Evolutionary conservation across 2,113 vertebrate species (phyloP).

Genomic region (Danio rerio): GRCz12tu NC_133184.1:44138001-44138500

Average conservation of each 20-base stretch:
- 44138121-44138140: conserved; percentile 3
- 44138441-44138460: conserved; percentile 8
- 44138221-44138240: conserved; percentile 55
- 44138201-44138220: conserved; percentile 31
- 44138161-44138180: conserved; percentile 8
- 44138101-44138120: conserved; percentile 7
- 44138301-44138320: conserved; percentile 62
- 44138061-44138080: neutral
- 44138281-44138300: conserved; percentile 44
- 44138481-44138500: conserved; percentile 18
- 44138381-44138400: conserved; percentile 27
- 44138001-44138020: neutral
- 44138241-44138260: conserved; percentile 53
- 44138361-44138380: conserved; percentile 52
- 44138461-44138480: conserved; percentile 33
- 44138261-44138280: conserved; percentile 62
- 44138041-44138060: conserved; percentile 32
- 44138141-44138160: neutral
- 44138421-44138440: conserved; percentile 45
- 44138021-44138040: conserved; percentile 26
- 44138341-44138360: conserved; percentile 54
- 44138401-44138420: conserved; percentile 43
- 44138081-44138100: neutral
- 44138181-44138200: neutral
- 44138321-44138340: conserved; percentile 59